phyloP scores from a whole-genome alignment of 92 coral and sea anemone species.

The Epizoanthus ramosus region DNA sequence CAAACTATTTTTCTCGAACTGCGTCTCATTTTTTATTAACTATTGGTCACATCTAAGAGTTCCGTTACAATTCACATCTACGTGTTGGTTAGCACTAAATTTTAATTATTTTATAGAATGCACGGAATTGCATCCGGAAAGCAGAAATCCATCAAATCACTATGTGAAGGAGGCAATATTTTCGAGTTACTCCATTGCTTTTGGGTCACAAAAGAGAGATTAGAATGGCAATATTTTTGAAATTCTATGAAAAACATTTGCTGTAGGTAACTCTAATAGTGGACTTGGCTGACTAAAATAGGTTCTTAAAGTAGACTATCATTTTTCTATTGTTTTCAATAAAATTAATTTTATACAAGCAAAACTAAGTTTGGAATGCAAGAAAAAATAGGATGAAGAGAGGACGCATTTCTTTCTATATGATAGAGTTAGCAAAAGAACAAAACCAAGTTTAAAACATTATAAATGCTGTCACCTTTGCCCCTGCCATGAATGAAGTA shows the following conservation, averaged over 20 bases:
- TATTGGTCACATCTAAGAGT: constrained; percentile 34
- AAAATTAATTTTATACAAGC: background rate
- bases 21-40: constrained; percentile 4
- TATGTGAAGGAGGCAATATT: constrained; percentile 57
- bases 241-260: constrained; percentile 28
- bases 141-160: constrained; percentile 53
- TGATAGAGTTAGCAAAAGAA: constrained; percentile 23
- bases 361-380: background rate
- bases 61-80: constrained; percentile 15
- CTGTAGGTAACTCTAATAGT: background rate
- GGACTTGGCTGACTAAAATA: constrained; percentile 1
- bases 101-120: constrained; percentile 71
- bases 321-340: background rate
- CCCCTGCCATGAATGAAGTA: constrained; percentile 48
- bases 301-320: background rate
- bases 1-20: background rate
- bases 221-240: constrained; percentile 17
- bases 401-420: background rate
- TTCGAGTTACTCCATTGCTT: constrained; percentile 55
- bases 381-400: background rate
- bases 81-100: constrained; percentile 47
- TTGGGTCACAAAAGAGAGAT: constrained; percentile 48
- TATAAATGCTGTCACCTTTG: constrained; percentile 64
- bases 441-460: constrained; percentile 39
- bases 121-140: constrained; percentile 68